Evolutionary conservation across 2,113 vertebrate species (phyloP), one percentile per base, ranked within the genome.

Genomic region (Erinaceus europaeus): DNA sequence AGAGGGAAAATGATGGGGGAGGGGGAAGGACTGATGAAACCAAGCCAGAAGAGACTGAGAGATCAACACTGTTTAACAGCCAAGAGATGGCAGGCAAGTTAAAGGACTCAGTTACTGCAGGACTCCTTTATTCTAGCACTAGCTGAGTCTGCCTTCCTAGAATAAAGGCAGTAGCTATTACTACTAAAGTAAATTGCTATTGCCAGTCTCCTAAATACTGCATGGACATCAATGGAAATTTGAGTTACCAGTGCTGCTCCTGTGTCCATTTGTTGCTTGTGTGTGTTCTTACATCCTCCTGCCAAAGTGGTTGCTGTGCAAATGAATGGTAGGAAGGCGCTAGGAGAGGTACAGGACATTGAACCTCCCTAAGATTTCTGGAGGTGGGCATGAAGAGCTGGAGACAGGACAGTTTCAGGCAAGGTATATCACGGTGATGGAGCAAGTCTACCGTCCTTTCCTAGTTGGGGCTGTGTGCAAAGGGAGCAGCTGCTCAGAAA

Each of bases 21-120:
- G n/a, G n/a, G n/a, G n/a, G 55, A 27, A 57, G 20, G 74, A 94
- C 90, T 95, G 90, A 97, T 94, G 94, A 95, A 96, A 97, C 96
- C 93, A 96, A 86, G 78, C 85, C 86, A 90, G 93, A 94, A 93
- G 80, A 92, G 57, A 90, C 57, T 86, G 75, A 90, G 75, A 94
- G 90, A 93, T 93, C 93, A 94, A 68, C 86, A 79, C n/a, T 94
- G 93, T 92, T 95, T 91, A 95, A 91, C 65, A 84, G 91, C 72
- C 86, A 75, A 1, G 55, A 93, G 91, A 50, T 34, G 76, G 38
- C 59, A 44, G 42, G 34, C 76, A 2, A 18, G 50, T 40, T 20
- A 55, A 87, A 44, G 73, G 52, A 32, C n/a, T 3, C 18, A 9
- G n/a, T 40, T 53, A 87, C 23, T 32, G 46, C 21, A 46, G 5